Evolutionary conservation across 2,888 invertebrate species (phyloP).

Genomic region (Athalia rosae): DNA sequence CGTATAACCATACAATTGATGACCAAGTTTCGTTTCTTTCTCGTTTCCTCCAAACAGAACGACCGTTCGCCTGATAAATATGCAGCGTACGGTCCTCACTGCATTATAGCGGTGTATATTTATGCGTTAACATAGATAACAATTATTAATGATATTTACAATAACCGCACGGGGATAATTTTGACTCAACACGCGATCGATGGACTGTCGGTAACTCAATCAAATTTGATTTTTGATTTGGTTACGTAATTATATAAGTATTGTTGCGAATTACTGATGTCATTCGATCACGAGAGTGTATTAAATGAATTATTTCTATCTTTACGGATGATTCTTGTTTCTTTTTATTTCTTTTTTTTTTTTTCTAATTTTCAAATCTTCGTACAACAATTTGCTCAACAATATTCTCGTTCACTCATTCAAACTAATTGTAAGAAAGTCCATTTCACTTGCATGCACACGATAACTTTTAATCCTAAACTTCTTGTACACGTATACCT

Average conservation of each 20-base stretch:
- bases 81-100: not conserved
- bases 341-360: too few relatives aligned
- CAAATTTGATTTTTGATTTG: not conserved
- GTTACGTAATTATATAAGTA: not conserved
- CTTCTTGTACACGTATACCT: too few relatives aligned
- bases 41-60: not conserved
- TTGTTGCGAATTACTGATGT: not conserved
- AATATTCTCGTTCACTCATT: too few relatives aligned
- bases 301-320: conserved; percentile 2
- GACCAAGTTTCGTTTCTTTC: too few relatives aligned
- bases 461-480: too few relatives aligned
- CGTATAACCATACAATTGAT: too few relatives aligned
- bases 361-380: too few relatives aligned
- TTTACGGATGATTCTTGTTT: too few relatives aligned
- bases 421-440: too few relatives aligned
- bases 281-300: not conserved
- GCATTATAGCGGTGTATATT: too few relatives aligned
- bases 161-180: not conserved
- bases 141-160: not conserved
- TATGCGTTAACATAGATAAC: not conserved
- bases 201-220: conserved; percentile 3
- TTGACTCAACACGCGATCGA: conserved; percentile 2
- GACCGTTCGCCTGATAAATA: conserved; percentile 14
- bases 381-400: too few relatives aligned
- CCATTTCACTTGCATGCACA: too few relatives aligned